A percentile compares a stretch with the other conserved stretches of the same genome.
Conservation (phyloP, 2,888 invertebrate species). For the Dryocosmus kuriphilus region DNA sequence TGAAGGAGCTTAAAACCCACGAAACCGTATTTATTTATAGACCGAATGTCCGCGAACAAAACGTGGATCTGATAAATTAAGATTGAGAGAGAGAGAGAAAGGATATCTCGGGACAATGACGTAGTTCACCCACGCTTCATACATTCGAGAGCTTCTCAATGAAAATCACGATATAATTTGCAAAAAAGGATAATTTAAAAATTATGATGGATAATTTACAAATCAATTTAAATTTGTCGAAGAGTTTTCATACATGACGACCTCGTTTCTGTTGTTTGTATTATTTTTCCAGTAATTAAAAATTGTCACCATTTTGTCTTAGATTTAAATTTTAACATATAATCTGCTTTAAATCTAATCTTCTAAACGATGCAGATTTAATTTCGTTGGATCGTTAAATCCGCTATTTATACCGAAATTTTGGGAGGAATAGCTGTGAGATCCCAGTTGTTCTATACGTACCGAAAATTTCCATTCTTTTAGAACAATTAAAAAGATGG, state of each 20-base stretch:
- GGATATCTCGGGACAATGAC: constrained; percentile 20
- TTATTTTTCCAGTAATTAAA: neutral
- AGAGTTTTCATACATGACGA: neutral
- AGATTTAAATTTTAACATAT: no score
- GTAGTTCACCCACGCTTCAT: constrained; percentile 18
- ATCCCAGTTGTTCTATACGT: no score
- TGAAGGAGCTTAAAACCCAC: neutral
- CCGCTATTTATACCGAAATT: no score
- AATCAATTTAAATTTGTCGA: neutral
- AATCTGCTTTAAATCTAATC: neutral
- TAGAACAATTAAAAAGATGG: no score
- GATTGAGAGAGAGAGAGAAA: constrained; percentile 26
- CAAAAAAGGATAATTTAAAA: neutral
- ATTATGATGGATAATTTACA: neutral
- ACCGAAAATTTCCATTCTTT: no score
- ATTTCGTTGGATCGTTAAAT: no score
- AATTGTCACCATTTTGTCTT: no score
- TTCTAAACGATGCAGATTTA: neutral
- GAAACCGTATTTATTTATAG: constrained; percentile 30
- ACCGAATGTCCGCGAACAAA: constrained; percentile 19
- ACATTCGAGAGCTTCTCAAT: neutral
- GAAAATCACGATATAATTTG: neutral
- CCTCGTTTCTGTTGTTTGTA: neutral
- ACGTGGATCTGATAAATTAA: constrained; percentile 35
- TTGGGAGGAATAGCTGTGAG: no score